These are phyloP conservation scores for Cyprinodon diabolis DNA, from an alignment of 2,797 vertebrate genomes.

Conservation along the genomic window DNA sequence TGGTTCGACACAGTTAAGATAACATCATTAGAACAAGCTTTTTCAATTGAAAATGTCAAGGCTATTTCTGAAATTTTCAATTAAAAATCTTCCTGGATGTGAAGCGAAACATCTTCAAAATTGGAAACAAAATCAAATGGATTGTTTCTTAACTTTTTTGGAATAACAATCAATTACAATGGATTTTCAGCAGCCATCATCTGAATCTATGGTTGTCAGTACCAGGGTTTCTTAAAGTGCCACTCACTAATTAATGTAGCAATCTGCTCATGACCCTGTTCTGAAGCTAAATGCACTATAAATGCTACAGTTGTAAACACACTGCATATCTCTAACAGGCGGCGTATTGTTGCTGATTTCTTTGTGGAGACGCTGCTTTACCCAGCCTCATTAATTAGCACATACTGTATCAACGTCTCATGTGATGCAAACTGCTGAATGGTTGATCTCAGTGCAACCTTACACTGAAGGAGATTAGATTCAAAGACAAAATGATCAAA, in stretches of 20 bases:
- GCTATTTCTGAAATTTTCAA: too few species aligned
- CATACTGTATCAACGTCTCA: slow-evolving; percentile 42
- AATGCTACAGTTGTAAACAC: not conserved
- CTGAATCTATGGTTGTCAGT: too few species aligned
- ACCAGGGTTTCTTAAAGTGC: too few species aligned
- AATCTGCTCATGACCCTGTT: not conserved
- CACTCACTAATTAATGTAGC: not conserved
- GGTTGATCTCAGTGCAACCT: not conserved
- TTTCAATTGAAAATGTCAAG: too few species aligned
- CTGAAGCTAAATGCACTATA: not conserved
- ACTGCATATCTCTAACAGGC: not conserved
- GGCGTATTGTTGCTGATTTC: not conserved
- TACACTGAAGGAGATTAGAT: not conserved
- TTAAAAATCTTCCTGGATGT: too few species aligned
- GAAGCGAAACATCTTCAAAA: too few species aligned
- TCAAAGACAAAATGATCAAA: not conserved
- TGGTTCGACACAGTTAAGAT: too few species aligned
- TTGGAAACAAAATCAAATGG: too few species aligned
- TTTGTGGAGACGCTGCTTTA: slow-evolving; percentile 8
- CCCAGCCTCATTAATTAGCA: slow-evolving; percentile 45
- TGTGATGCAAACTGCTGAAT: not conserved
- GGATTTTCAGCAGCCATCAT: too few species aligned
- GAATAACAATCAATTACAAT: too few species aligned
- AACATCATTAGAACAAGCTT: too few species aligned
- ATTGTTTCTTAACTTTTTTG: too few species aligned